phyloP scores from a whole-genome alignment of 2,113 vertebrate genomes.

The Emydura subglobosa region DNA sequence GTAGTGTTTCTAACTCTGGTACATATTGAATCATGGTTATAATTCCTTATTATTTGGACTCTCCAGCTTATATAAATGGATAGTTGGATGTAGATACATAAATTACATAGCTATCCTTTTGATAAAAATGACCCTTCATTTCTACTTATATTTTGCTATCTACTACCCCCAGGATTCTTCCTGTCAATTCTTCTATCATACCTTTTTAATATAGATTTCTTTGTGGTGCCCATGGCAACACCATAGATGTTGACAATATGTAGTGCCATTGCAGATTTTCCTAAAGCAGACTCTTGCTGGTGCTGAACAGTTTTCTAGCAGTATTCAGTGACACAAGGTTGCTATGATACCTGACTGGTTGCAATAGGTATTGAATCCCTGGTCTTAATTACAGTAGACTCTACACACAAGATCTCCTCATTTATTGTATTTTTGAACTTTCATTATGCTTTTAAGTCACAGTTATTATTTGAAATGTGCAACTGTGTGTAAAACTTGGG shows the following conservation, averaged over 20 bases:
- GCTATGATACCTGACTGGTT: conserved; percentile 75
- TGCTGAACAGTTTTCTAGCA: conserved; percentile 71
- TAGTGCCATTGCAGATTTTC: conserved; percentile 56
- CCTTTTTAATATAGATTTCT: conserved; percentile 45
- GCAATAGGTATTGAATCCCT: conserved; percentile 71
- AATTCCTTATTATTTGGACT: conserved; percentile 28
- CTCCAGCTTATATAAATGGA: neutral
- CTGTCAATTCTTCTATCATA: neutral
- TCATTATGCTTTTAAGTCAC: conserved; percentile 35
- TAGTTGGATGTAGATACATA: neutral
- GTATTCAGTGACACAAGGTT: conserved; percentile 66
- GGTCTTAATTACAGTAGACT: conserved; percentile 70
- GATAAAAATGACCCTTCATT: neutral
- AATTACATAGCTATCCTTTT: neutral
- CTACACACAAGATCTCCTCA: neutral
- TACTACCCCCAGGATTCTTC: neutral
- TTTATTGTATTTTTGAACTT: conserved; percentile 24
- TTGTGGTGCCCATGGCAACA: conserved; percentile 68
- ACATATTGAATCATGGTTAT: neutral
- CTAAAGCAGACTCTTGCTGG: conserved; percentile 61
- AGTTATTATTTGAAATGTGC: conserved; percentile 12
- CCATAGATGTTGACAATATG: conserved; percentile 68
- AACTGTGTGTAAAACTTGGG: conserved; percentile 11
- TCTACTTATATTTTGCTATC: neutral
- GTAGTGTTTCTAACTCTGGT: neutral